Evolutionary conservation across 30 jellyfish, hydroid and myxozoan species (phyloP).

Genomic region (Cassiopea andromeda): DNA sequence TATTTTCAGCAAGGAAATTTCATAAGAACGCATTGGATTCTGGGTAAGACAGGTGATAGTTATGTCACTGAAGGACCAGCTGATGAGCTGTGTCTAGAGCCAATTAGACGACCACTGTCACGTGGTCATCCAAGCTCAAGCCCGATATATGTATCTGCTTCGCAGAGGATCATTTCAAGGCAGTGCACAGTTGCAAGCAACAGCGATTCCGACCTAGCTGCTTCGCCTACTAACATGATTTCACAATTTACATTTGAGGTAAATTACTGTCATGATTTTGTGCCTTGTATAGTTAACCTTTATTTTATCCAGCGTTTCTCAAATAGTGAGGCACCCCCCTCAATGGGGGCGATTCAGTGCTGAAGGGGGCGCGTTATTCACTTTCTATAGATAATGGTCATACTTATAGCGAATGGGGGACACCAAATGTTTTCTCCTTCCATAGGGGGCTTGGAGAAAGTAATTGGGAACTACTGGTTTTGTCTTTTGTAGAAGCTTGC

Average conservation of each 20-base stretch:
- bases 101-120: conserved; percentile 19
- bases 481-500: too few species aligned
- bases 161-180: conserved; percentile 51
- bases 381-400: too few species aligned
- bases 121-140: conserved; percentile 27
- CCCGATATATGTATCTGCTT: conserved; percentile 46
- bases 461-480: too few species aligned
- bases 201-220: conserved; percentile 11
- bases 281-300: too few species aligned
- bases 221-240: conserved; percentile 29
- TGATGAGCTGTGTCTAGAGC: neutral
- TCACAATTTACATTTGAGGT: conserved; percentile 34
- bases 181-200: conserved; percentile 5
- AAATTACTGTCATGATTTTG: too few species aligned
- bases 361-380: too few species aligned
- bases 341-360: too few species aligned
- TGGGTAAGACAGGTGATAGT: conserved; percentile 38
- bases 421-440: too few species aligned
- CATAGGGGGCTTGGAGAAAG: too few species aligned
- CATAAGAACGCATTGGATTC: conserved; percentile 66
- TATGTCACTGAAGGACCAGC: conserved; percentile 9
- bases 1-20: conserved; percentile 1
- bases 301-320: too few species aligned
- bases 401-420: too few species aligned
- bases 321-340: too few species aligned